Base-by-base conservation (phyloP, 2,888 invertebrate species). In the Caenorhabditis zanzibari region DNA sequence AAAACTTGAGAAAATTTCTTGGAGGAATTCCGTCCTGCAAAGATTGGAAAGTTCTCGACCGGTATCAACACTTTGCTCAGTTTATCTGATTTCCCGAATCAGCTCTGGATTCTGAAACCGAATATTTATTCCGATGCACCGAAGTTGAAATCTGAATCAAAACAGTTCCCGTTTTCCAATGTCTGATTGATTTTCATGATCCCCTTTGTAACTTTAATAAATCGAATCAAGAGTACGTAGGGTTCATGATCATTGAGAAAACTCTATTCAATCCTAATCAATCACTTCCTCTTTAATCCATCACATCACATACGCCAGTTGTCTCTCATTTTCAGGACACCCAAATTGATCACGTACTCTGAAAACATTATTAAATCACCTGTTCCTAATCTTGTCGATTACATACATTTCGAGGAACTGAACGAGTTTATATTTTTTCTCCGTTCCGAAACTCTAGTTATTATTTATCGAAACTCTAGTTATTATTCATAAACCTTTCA, bases 321-420 rank as follows among this genome's bases (percentile, higher is more conserved):
- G 1, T 54, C 12, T 52, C 9, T 54, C 26, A 54, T 54, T 54
- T 54, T 54, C 54, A 54, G 54, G 54, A 54, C 54, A 54, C 54
- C 54, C 54, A 24, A 24, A 54, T 26, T 14, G 12, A 54, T 54
- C 54, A 54, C 54, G 54, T 54, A 54, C 19, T 14, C 54, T 14
- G 54, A 54, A 54, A 19, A 47, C 47, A 19, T 47, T 38, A 38
- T 38, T 5, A 47, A 47, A 47, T 22, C 54, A 54, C 54, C 54
- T 54, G 54, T 26, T 1, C 14, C 0, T 24, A 54, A 54, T 19
- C 14, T 3, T 12, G 54, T 54, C 54, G 10, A 26, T 24, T 54
- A 54, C 54, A 54, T 14, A 54, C 54, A 54, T 14, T 26, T 14
- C 14, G 12, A 54, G 24, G 12, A 14, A 54, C 26, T 54, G 49